Percentiles rank a stretch among this genome's conserved stretches.
phyloP scores from a whole-genome alignment of 2,888 invertebrate species.

The Spatulosminthurus flaviceps region DNA sequence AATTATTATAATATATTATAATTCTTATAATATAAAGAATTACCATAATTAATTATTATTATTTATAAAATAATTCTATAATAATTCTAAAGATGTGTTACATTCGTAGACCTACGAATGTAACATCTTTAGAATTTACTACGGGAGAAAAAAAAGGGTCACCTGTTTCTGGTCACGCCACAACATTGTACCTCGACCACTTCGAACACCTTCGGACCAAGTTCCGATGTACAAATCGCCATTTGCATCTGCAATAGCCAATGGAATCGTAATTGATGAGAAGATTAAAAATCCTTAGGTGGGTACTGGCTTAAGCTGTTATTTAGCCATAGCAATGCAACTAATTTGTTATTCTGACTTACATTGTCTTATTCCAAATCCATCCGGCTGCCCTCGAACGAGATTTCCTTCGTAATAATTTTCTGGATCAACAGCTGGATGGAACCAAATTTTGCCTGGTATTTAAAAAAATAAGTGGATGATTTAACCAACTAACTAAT shows the following conservation, averaged over 20 bases:
- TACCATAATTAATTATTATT: too few relatives aligned
- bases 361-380: conserved; percentile 45
- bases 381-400: conserved; percentile 55
- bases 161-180: conserved; percentile 58
- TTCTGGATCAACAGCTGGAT: conserved; percentile 52
- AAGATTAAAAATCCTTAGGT: too few relatives aligned
- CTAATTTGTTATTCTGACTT: not conserved
- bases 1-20: too few relatives aligned
- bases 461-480: not conserved
- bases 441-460: conserved; percentile 61
- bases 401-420: conserved; percentile 61
- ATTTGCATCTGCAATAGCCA: conserved; percentile 25
- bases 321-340: not conserved
- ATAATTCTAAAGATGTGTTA: not conserved
- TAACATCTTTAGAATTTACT: not conserved
- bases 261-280: not conserved
- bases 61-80: too few relatives aligned
- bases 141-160: too few relatives aligned
- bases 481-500: not conserved
- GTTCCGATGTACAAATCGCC: conserved; percentile 55
- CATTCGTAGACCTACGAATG: not conserved
- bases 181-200: conserved; percentile 60
- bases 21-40: too few relatives aligned
- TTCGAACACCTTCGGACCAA: conserved; percentile 53
- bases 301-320: too few relatives aligned